Evolutionary conservation across 2,797 vertebrate genomes (phyloP).

Genomic region (Trichosurus vulpecula): DNA sequence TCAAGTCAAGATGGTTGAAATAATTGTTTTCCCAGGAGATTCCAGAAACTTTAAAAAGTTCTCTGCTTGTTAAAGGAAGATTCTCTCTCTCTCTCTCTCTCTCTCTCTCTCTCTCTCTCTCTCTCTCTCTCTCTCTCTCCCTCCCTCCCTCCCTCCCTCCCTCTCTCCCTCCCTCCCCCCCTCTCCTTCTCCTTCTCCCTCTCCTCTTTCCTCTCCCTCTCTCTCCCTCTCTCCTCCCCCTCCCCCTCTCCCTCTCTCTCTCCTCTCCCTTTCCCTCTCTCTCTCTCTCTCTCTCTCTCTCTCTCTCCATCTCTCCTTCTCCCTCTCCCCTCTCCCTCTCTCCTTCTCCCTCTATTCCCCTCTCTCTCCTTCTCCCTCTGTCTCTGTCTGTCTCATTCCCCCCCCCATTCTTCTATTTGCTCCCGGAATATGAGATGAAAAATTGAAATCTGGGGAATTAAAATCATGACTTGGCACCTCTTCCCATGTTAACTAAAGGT

Average conservation of each 20-base stretch:
- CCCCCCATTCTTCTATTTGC: too few species aligned
- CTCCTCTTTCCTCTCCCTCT: neutral
- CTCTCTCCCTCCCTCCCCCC: too few species aligned
- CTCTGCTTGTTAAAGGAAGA: neutral
- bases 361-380: neutral
- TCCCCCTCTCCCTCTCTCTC: too few species aligned
- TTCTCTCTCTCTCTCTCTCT: neutral
- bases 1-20: neutral
- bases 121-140: neutral
- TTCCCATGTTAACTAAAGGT: neutral
- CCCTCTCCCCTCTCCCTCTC: too few species aligned
- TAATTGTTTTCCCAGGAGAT: slow-evolving; percentile 28
- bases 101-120: too few species aligned
- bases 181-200: too few species aligned
- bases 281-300: too few species aligned
- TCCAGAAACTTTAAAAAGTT: neutral
- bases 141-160: too few species aligned
- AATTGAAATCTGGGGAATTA: neutral
- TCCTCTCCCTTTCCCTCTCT: too few species aligned
- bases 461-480: neutral
- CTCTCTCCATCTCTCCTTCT: neutral
- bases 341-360: too few species aligned
- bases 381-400: too few species aligned
- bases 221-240: too few species aligned
- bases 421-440: neutral